A percentile compares a stretch with the other conserved stretches of the same genome.
phyloP scores from a whole-genome alignment of 2,888 invertebrate species.

The Drosophila hamatofila region DNA sequence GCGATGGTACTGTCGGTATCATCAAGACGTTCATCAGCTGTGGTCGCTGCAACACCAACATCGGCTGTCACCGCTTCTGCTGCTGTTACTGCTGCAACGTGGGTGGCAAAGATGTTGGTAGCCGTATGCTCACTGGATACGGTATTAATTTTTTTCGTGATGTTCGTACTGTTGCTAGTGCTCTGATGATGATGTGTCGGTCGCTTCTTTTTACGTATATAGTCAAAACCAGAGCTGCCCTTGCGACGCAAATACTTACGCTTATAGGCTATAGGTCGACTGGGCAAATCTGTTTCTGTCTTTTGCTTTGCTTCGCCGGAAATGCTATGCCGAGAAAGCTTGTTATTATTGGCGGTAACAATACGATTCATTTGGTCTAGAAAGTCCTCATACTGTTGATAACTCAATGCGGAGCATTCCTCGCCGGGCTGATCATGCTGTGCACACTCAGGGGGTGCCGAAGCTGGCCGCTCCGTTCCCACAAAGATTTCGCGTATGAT shows the following conservation, averaged over 20 bases:
- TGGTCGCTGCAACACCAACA: constrained; percentile 5
- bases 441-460: constrained; percentile 89
- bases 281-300: background rate
- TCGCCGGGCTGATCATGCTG: constrained; percentile 77
- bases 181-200: constrained; percentile 77
- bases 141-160: constrained; percentile 73
- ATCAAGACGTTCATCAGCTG: constrained; percentile 62
- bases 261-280: constrained; percentile 47
- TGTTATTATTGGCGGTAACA: constrained; percentile 75
- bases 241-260: constrained; percentile 83
- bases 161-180: constrained; percentile 78
- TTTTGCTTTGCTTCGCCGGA: constrained; percentile 3
- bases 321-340: constrained; percentile 42
- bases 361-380: constrained; percentile 83
- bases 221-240: constrained; percentile 89
- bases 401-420: constrained; percentile 63
- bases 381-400: constrained; percentile 83
- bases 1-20: constrained; percentile 73
- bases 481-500: constrained; percentile 94
- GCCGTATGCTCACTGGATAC: constrained; percentile 87
- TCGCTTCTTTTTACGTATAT: constrained; percentile 95
- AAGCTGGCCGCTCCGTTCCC: constrained; percentile 90
- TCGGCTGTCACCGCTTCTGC: constrained; percentile 3
- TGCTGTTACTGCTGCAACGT: background rate
- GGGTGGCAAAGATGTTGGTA: constrained; percentile 54